Evolutionary conservation across 2,113 vertebrate species (phyloP).

Genomic region (Takifugu bimaculatus): DNA sequence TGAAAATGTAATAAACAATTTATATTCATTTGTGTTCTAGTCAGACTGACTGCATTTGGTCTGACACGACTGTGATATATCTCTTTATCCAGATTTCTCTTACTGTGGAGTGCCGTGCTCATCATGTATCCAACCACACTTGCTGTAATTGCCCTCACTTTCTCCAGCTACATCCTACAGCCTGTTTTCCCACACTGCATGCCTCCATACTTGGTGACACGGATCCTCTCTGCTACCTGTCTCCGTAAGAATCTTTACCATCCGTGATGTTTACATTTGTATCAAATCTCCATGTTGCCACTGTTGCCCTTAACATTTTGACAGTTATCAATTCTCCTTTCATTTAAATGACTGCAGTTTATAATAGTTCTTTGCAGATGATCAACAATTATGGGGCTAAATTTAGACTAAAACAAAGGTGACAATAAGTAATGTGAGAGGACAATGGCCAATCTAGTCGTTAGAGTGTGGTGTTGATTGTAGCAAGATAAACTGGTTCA

Average conservation of each 20-base stretch:
- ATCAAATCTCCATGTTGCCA: no score
- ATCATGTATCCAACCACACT: slow-evolving; percentile 98
- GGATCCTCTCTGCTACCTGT: slow-evolving; percentile 88
- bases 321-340: no score
- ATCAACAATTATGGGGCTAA: no score
- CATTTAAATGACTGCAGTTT: no score
- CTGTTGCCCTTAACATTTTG: no score
- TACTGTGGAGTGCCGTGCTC: slow-evolving; percentile 92
- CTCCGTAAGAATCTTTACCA: slow-evolving; percentile 77
- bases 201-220: slow-evolving; percentile 85
- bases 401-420: no score
- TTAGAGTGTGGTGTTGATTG: no score
- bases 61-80: neutral
- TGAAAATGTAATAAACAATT: neutral
- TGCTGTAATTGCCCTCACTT: slow-evolving; percentile 92
- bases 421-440: no score
- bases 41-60: neutral
- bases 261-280: no score
- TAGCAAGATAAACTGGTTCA: no score
- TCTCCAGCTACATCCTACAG: slow-evolving; percentile 95
- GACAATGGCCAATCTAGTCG: no score
- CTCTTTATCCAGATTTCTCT: slow-evolving; percentile 79
- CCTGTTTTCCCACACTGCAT: slow-evolving; percentile 89
- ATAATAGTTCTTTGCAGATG: no score
- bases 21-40: neutral